These are phyloP conservation scores for Zeugodacus cucurbitae DNA, from an alignment of 1,140 invertebrate genomes.

Conservation along the genomic window DNA sequence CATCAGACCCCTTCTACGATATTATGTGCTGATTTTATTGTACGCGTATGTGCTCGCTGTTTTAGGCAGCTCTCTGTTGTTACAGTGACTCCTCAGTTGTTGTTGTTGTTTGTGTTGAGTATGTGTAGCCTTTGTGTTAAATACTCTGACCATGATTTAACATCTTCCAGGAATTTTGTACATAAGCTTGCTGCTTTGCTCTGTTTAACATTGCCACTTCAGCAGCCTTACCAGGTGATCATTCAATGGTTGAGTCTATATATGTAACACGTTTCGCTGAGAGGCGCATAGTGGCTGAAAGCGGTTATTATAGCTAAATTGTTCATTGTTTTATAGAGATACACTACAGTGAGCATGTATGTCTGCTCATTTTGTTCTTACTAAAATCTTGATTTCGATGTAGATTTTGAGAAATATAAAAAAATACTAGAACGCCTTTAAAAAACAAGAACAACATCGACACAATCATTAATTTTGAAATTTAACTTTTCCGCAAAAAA, in stretches of 20 bases:
- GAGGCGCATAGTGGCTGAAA: neutral
- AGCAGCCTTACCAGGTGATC: neutral
- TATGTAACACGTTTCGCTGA: neutral
- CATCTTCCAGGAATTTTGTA: slow-evolving; percentile 63
- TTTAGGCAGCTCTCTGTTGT: neutral
- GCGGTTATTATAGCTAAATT: slow-evolving; percentile 29
- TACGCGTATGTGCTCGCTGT: neutral
- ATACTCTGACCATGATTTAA: slow-evolving; percentile 58
- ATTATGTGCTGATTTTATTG: neutral
- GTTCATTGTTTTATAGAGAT: neutral
- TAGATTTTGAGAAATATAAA: too few species aligned
- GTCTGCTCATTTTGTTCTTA: neutral
- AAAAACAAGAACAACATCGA: too few species aligned
- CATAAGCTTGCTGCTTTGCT: slow-evolving; percentile 43
- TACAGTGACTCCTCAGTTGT: neutral
- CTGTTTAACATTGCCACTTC: slow-evolving; percentile 29
- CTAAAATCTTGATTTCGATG: neutral
- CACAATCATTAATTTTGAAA: too few species aligned
- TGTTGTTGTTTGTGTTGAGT: neutral
- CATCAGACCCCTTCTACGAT: neutral
- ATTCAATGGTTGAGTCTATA: neutral
- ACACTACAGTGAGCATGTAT: neutral
- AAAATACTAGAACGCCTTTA: too few species aligned
- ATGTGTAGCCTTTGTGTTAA: neutral
- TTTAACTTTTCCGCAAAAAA: too few species aligned